Conservation (phyloP, 2,113 vertebrate genomes). For the Cariama cristata region DNA sequence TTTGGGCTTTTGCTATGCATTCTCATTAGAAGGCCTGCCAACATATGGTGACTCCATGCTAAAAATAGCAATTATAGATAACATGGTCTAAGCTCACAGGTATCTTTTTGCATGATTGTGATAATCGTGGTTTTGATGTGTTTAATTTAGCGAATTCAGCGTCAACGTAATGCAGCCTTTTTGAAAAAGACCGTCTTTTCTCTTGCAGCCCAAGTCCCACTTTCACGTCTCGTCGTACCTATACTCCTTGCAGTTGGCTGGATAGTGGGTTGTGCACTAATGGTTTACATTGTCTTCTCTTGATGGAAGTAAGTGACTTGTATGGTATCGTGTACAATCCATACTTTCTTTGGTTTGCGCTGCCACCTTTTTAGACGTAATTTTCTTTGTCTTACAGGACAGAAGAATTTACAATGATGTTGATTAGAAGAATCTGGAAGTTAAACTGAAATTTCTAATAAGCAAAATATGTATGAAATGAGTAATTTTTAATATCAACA, state of each 20-base stretch:
- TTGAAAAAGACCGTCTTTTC: neutral
- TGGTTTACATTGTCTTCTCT: conserved; percentile 82
- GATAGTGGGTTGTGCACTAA: conserved; percentile 79
- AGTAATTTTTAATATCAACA: neutral
- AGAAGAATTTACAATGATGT: conserved; percentile 34
- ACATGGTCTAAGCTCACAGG: neutral
- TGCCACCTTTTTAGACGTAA: neutral
- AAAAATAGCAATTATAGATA: neutral
- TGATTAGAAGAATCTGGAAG: conserved; percentile 47
- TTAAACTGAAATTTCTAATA: neutral
- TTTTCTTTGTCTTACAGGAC: conserved; percentile 60
- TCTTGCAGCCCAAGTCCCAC: conserved; percentile 31
- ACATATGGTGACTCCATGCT: neutral
- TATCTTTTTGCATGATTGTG: neutral
- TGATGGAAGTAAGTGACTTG: conserved; percentile 56
- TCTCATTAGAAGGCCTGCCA: neutral
- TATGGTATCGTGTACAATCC: neutral
- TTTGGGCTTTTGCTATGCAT: neutral
- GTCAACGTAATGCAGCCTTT: accelerated
- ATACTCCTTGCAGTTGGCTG: conserved; percentile 79
- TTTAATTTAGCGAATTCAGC: neutral
- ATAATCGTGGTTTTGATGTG: accelerated
- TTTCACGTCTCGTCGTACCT: conserved; percentile 67
- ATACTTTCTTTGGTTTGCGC: neutral
- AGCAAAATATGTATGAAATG: neutral